Evolutionary conservation across 2,888 invertebrate genomes (phyloP).

Genomic region (Siphonodentalium dalli): DNA sequence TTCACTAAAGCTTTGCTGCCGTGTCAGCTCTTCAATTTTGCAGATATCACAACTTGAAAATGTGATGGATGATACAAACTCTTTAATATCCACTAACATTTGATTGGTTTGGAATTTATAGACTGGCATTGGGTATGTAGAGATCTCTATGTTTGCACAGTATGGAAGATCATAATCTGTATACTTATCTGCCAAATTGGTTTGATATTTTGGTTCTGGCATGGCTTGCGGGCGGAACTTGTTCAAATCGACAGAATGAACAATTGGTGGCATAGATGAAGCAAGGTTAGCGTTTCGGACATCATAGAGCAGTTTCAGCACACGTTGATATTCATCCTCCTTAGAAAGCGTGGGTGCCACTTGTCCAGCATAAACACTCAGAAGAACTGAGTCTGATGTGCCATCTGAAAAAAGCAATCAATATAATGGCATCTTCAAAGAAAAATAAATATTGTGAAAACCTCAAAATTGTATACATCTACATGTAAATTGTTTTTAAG

Average conservation of each 20-base stretch:
- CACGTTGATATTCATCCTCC: constrained; percentile 8
- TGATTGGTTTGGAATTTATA: too few relatives aligned
- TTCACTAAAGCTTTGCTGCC: not conserved
- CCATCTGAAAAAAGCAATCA: too few relatives aligned
- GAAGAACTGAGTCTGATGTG: too few relatives aligned
- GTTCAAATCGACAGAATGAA: constrained; percentile 6
- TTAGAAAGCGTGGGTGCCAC: constrained; percentile 8
- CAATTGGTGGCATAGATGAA: constrained; percentile 14
- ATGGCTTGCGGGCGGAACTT: constrained; percentile 2
- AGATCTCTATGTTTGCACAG: not conserved
- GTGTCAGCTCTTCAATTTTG: constrained; percentile 7
- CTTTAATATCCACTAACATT: too few relatives aligned
- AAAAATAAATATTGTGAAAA: too few relatives aligned
- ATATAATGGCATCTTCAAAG: too few relatives aligned
- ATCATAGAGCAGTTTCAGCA: constrained; percentile 8
- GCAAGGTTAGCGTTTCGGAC: constrained; percentile 5
- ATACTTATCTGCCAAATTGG: not conserved
- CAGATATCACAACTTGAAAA: not conserved
- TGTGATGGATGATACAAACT: not conserved
- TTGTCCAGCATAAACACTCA: too few relatives aligned
- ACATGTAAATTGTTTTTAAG: too few relatives aligned
- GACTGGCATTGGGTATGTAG: constrained; percentile 4
- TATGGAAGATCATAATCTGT: constrained; percentile 1
- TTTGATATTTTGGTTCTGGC: not conserved
- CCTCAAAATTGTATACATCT: too few relatives aligned